phyloP scores from a whole-genome alignment of 2,797 vertebrate genomes.

The Orestias chungarensis region DNA sequence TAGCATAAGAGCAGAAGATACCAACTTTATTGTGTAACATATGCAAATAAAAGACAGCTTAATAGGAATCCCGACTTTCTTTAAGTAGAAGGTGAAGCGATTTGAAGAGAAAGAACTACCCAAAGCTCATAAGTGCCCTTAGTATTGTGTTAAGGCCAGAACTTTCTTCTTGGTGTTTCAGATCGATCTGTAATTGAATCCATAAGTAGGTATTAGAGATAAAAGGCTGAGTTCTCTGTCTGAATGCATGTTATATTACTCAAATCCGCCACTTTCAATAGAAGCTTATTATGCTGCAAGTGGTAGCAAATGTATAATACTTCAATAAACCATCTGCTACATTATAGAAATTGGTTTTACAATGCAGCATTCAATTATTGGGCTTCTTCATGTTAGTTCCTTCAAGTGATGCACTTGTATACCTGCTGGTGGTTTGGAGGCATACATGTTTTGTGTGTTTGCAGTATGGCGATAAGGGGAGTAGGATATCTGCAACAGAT shows the following conservation, averaged over 20 bases:
- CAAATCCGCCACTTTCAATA: not conserved
- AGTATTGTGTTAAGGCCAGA: not conserved
- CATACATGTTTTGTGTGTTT: not conserved
- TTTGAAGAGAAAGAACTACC: not conserved
- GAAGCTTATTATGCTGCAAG: not conserved
- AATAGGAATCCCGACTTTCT: not conserved
- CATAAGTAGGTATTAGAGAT: not conserved
- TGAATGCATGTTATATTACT: not conserved
- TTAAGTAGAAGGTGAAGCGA: not conserved
- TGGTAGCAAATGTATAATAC: not conserved
- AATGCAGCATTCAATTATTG: not conserved
- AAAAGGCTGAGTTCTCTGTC: not conserved
- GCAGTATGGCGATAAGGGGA: not conserved
- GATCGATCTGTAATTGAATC: not conserved
- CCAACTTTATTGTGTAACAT: not conserved
- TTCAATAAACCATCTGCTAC: not conserved
- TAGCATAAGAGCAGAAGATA: conserved; percentile 6
- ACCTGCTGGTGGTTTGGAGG: not conserved
- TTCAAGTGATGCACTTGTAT: not conserved
- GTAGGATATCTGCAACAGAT: conserved; percentile 1
- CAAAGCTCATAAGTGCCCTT: not conserved
- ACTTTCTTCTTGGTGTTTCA: not conserved
- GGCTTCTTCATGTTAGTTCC: not conserved
- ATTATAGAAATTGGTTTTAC: not conserved
- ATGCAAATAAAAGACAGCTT: not conserved